Conservation (phyloP, 2,888 invertebrate genomes). For the Macropis europaea region DNA sequence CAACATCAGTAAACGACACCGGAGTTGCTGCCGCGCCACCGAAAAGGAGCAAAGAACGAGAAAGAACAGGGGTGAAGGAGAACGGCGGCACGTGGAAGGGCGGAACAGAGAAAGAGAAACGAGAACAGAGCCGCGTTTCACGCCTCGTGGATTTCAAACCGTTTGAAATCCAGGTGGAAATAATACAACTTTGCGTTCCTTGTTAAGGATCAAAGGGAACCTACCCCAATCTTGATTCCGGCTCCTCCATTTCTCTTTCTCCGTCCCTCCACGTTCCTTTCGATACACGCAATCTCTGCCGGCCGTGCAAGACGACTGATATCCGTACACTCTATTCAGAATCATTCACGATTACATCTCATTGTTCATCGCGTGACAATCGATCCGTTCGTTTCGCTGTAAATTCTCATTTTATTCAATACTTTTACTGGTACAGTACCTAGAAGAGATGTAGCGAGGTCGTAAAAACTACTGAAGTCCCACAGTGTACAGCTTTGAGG, state of each 20-base stretch:
- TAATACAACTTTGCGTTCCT: conserved; percentile 78
- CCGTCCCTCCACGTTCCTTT: conserved; percentile 22
- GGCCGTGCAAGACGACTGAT: conserved; percentile 20
- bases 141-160: conserved; percentile 73
- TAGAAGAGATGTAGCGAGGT: too few species aligned
- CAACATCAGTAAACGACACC: conserved; percentile 61
- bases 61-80: conserved; percentile 14
- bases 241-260: conserved; percentile 42
- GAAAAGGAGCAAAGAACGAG: conserved; percentile 48
- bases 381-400: neutral
- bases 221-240: conserved; percentile 66
- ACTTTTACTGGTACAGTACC: too few species aligned
- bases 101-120: conserved; percentile 52
- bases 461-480: too few species aligned
- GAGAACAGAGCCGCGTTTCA: conserved; percentile 69
- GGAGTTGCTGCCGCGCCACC: conserved; percentile 26
- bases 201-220: conserved; percentile 74
- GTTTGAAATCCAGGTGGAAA: conserved; percentile 76
- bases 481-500: too few species aligned
- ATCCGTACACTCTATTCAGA: conserved; percentile 28
- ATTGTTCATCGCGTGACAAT: conserved; percentile 12
- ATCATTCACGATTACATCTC: conserved; percentile 20
- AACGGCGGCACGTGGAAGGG: neutral
- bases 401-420: too few species aligned
- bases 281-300: conserved; percentile 10